Evolutionary conservation across 2,797 vertebrate genomes (phyloP).

Genomic region (Gorsachius magnificus): DNA sequence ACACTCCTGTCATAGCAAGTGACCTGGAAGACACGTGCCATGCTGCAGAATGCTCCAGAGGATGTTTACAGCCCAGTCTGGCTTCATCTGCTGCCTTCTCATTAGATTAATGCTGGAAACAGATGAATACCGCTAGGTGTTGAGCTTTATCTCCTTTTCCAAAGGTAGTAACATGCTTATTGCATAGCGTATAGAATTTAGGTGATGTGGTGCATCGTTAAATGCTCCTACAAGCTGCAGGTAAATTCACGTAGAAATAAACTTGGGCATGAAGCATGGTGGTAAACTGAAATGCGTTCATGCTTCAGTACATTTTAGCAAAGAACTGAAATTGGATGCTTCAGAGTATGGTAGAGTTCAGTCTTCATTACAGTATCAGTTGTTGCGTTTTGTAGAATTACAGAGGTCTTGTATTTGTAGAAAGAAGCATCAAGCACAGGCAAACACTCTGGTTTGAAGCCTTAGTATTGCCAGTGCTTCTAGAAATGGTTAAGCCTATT

Average conservation of each 20-base stretch:
- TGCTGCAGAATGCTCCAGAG: neutral
- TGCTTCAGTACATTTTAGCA: neutral
- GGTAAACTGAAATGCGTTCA: neutral
- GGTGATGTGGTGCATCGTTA: neutral
- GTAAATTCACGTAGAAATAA: neutral
- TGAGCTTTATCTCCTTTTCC: neutral
- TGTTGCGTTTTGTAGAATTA: neutral
- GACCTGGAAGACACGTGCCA: fast-evolving
- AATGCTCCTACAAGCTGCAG: neutral
- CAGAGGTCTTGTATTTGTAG: neutral
- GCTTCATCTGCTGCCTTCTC: neutral
- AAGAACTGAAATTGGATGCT: neutral
- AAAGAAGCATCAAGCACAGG: neutral
- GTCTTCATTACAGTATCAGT: neutral
- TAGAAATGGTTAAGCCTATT: neutral
- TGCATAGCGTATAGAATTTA: neutral
- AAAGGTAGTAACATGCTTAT: neutral
- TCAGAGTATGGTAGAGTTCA: neutral
- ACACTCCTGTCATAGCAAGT: neutral
- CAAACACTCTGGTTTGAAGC: neutral
- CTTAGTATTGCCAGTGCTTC: neutral
- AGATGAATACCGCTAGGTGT: neutral
- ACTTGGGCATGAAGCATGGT: neutral
- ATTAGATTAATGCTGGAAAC: neutral
- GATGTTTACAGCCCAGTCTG: neutral